Evolutionary conservation across 1,140 invertebrate species (phyloP), one percentile per base, ranked within the genome.

Genomic region (Drosophila parabipectinata): DNA sequence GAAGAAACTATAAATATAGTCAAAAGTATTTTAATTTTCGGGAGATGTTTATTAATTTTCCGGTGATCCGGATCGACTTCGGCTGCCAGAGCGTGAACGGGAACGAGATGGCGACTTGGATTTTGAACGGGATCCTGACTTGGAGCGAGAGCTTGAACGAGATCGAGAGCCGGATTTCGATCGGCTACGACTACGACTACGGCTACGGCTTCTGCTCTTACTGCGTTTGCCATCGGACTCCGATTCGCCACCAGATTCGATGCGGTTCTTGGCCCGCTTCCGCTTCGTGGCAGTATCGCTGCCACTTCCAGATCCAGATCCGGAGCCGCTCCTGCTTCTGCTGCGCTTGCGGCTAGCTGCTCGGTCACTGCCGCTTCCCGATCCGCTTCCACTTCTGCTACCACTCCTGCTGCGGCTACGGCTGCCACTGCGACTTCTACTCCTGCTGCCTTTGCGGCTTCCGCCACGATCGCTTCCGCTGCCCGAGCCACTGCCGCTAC

Each of bases 381-480:
- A 55, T 3, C 41, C 53, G 1, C 64, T 71, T 12, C 28, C 79
- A 15, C 85, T 90, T 15, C 81, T 84, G 41, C 67, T 72, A 8
- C 39, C 69, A 1, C 50, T 50, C 3, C 41, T 32, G 3, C 57
- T 53, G 5, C 41, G 41, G 3, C 41, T 44, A 4, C 41, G 14
- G 3, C 57, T 53, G 14, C 41, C n/a, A 7, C 41, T 44, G 14
- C 41, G 14, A 6, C 41, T 44, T 14, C 41, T 18, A 44, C 41
- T 44, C n/a, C 66, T 77, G 12, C 90, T 79, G 10, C 80, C 28
- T 12, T 74, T 84, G 51, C 83, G 76, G 15, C 72, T 78, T 0
- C 53, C 72, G 12, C 61, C 93, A 90, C 67, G 92, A 91, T 39
- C 93, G 93, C 66, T 92, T 85, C 37, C 92, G 87, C 37, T 89